Evolutionary conservation across 1,140 invertebrate species (phyloP), one percentile per base, ranked within the genome.

Genomic region (Apis cerana): DNA sequence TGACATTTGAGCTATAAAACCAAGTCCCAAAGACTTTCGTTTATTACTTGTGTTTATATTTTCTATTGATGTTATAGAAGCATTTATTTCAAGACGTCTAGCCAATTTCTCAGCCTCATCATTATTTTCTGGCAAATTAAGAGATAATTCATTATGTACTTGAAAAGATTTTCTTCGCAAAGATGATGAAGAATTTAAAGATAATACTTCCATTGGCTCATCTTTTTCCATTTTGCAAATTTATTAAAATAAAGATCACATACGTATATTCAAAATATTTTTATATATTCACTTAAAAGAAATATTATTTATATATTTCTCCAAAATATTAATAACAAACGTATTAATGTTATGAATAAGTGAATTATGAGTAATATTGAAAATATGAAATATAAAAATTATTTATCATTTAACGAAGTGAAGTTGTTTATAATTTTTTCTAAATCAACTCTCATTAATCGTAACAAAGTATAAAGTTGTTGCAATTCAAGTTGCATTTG

Each of bases 101-200:
- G 78, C 84, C 1, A 84, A 77, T 75, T 90, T 89, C 82, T 94
- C 93, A 11, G 88, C 90, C 72, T 91, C 92, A 80, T 94, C 93
- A 71, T 94, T 92, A 79, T 94, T 94, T 77, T 91, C 91, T n/a
- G 72, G 71, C 1, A 93, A 59, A 33, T 52, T 61, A 11, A 50
- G 1, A 1, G 23, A 23, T 7, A 9, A 9, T 54, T 5, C 0
- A 82, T 48, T 52, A 33, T 52, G 74, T 4, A 19, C 0, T 0
- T 48, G 0, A 2, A 68, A 9, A 61, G 80, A 82, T 21, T 69
- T 82, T 61, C 79, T 80, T 67, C 74, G 19, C 33, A 52, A 61
- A 54, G 43, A 50, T 23, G 11, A 52, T n/a, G n/a, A 15, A 33
- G 65, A 12, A 15, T 50, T 27, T 21, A 2, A 7, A 56, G 19